Evolutionary conservation across 2,113 vertebrate genomes (phyloP).

Genomic region (Haemorhous mexicanus): DNA sequence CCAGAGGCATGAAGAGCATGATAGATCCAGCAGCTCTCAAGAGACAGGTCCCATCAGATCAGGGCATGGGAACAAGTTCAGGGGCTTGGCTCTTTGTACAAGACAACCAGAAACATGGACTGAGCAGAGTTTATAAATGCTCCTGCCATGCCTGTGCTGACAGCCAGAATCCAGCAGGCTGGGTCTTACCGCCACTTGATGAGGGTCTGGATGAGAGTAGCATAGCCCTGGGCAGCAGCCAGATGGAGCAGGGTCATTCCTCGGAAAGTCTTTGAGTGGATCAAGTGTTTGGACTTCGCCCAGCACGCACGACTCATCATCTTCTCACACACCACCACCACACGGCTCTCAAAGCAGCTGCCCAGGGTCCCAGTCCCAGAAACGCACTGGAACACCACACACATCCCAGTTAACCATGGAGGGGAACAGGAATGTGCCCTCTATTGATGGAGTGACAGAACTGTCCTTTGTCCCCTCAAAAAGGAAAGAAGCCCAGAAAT

Average conservation of each 20-base stretch:
- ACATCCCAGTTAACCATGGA: neutral
- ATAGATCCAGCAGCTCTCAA: neutral
- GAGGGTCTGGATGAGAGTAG: conserved; percentile 97
- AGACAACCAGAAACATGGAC: neutral
- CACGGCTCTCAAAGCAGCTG: conserved; percentile 96
- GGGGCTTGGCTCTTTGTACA: neutral
- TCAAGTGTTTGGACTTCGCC: conserved; percentile 98
- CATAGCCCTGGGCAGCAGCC: conserved; percentile 95
- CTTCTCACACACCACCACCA: conserved; percentile 98
- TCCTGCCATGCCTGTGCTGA: neutral
- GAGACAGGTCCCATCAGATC: neutral
- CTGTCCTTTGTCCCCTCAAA: no score
- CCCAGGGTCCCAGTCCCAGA: conserved; percentile 83
- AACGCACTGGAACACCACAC: conserved; percentile 73
- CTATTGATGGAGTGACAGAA: no score
- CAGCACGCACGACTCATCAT: conserved; percentile 99
- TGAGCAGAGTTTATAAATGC: neutral
- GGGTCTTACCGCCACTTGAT: conserved; percentile 96
- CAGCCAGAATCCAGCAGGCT: neutral
- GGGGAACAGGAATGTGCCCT: no score
- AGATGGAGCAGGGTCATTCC: conserved; percentile 98
- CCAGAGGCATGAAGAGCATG: neutral
- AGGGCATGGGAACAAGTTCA: neutral
- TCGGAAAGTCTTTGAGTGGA: conserved; percentile 98
- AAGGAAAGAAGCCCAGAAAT: no score